A percentile compares a stretch with the other conserved stretches of the same genome.
These are phyloP conservation scores for Leucopsar rothschildi DNA, from an alignment of 2,113 vertebrate species.

Conservation along the genomic window DNA sequence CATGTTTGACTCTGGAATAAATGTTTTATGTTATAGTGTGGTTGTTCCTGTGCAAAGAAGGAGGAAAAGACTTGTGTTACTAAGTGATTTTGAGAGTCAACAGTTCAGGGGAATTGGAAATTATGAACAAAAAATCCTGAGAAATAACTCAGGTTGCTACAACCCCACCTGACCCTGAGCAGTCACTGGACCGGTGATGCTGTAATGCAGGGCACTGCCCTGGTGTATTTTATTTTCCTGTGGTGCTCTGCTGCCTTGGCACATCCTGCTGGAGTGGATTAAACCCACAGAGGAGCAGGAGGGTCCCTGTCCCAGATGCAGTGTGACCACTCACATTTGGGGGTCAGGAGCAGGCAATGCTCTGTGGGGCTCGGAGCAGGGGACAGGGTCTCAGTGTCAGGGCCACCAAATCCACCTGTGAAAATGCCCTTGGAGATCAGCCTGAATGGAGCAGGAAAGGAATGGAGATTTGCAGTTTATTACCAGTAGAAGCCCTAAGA, in stretches of 20 bases:
- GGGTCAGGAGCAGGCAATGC: not conserved
- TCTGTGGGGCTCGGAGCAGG: not conserved
- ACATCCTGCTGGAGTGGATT: not conserved
- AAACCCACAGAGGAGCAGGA: fast-evolving
- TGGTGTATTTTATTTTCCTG: not conserved
- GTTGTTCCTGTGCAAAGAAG: not conserved
- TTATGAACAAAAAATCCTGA: not conserved
- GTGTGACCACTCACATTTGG: not conserved
- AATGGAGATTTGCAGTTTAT: not conserved
- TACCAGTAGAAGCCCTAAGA: not conserved
- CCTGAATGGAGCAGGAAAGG: not conserved
- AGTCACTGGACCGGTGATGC: not conserved
- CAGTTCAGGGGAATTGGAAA: constrained; percentile 3
- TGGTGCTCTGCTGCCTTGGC: not conserved
- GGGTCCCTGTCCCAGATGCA: not conserved
- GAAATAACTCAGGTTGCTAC: not conserved
- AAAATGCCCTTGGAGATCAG: not conserved
- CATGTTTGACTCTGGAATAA: constrained; percentile 33
- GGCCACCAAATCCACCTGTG: not conserved
- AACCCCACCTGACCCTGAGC: not conserved
- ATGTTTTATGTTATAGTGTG: constrained; percentile 8
- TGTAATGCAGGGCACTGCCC: not conserved
- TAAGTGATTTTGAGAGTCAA: not conserved
- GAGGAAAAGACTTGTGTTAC: not conserved
- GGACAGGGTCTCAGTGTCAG: not conserved